These are phyloP conservation scores for Aphis gossypii DNA, from an alignment of 1,140 invertebrate species.

Conservation along the genomic window DNA sequence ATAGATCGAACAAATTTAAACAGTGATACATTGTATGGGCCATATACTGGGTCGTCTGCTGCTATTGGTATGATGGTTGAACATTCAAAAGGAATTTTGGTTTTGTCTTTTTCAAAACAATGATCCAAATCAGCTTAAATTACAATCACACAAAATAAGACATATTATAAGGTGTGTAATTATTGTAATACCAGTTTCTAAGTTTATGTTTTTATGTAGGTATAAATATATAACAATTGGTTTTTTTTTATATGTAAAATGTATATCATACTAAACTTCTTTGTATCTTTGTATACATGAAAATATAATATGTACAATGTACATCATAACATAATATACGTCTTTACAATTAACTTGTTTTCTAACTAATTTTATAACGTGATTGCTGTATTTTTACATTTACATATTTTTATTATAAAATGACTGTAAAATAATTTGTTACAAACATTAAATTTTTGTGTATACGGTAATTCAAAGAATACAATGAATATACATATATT, in stretches of 20 bases:
- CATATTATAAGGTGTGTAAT: not conserved
- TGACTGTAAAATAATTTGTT: no score
- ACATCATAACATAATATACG: not conserved
- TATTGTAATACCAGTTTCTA: not conserved
- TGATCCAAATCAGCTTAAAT: conserved; percentile 20
- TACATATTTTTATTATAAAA: no score
- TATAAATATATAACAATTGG: not conserved
- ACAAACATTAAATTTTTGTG: no score
- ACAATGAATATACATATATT: not conserved
- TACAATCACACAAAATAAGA: not conserved
- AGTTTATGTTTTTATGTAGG: not conserved
- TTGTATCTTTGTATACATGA: not conserved
- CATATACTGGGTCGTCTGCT: conserved; percentile 12
- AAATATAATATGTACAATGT: not conserved
- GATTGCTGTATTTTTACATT: no score
- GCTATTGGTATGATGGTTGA: not conserved
- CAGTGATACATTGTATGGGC: conserved; percentile 25
- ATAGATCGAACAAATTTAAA: conserved; percentile 40
- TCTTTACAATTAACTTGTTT: no score
- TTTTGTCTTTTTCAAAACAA: conserved; percentile 14
- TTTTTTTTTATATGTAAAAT: not conserved
- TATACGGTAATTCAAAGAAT: no score
- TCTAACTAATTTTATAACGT: no score
- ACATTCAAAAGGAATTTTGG: conserved; percentile 30
- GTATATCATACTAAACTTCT: no score